A percentile compares a stretch with the other conserved stretches of the same genome.
Conservation (phyloP, 2,888 invertebrate species). For the Hirtodrosophila confusa region DNA sequence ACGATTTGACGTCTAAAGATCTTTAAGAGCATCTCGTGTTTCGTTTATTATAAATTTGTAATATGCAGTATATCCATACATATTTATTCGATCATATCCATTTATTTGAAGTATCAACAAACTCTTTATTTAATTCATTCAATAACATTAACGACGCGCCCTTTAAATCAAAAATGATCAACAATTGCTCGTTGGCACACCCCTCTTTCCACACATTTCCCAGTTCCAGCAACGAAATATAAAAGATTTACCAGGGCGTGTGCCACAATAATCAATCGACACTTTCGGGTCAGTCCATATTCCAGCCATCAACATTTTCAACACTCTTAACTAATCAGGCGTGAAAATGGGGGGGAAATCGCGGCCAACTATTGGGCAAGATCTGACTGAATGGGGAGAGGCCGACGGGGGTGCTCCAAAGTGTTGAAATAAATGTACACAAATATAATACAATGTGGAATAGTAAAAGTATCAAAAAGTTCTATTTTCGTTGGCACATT, state of each 20-base stretch:
- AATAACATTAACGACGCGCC: slow-evolving; percentile 1
- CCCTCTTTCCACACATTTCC: not conserved
- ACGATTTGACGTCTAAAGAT: too few species aligned
- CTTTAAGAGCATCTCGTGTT: too few species aligned
- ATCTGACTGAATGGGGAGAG: slow-evolving; percentile 1
- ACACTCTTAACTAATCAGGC: slow-evolving; percentile 70
- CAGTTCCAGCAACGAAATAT: not conserved
- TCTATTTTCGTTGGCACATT: slow-evolving; percentile 9
- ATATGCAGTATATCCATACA: too few species aligned
- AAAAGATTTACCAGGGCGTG: slow-evolving; percentile 43
- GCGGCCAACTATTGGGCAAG: slow-evolving; percentile 50
- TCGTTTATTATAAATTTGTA: too few species aligned
- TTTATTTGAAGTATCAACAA: not conserved
- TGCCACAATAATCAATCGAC: slow-evolving; percentile 69
- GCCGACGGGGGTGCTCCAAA: not conserved
- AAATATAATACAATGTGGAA: slow-evolving; percentile 27
- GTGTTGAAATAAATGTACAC: slow-evolving; percentile 59
- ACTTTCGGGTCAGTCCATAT: slow-evolving; percentile 34
- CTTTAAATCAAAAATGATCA: slow-evolving; percentile 1
- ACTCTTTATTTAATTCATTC: too few species aligned
- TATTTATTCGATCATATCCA: too few species aligned
- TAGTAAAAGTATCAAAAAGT: not conserved
- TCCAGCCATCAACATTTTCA: slow-evolving; percentile 63
- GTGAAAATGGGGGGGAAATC: slow-evolving; percentile 54
- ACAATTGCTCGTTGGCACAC: slow-evolving; percentile 5